A percentile compares a stretch with the other conserved stretches of the same genome.
Evolutionary conservation across 1,140 invertebrate genomes (phyloP).

Genomic region (Frieseomelitta varia): DNA sequence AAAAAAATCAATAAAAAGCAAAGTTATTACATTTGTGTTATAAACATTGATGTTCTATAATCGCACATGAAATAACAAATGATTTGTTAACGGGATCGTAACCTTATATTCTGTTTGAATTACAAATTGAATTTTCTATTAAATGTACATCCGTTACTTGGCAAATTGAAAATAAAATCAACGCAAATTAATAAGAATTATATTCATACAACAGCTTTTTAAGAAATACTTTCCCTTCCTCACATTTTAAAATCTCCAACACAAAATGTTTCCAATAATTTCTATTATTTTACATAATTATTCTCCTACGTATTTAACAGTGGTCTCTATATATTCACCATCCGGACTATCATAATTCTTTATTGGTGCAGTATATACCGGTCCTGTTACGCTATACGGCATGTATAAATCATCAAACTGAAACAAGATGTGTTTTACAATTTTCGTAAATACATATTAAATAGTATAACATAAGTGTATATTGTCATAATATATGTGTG

Average conservation of each 20-base stretch:
- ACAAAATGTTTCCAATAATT: background rate
- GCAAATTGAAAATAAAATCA: background rate
- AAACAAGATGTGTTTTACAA: slow-evolving; percentile 62
- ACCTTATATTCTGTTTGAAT: background rate
- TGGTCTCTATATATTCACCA: slow-evolving; percentile 92
- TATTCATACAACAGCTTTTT: background rate
- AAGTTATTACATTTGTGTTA: background rate
- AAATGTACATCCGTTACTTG: background rate
- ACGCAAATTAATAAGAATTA: background rate
- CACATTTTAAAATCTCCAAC: background rate
- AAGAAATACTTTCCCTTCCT: background rate
- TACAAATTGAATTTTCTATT: background rate
- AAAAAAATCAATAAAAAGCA: background rate
- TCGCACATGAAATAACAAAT: background rate
- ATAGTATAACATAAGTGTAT: background rate
- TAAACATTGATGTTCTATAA: background rate
- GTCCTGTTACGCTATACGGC: slow-evolving; percentile 86
- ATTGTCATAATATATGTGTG: too few relatives aligned
- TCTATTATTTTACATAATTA: slow-evolving; percentile 15
- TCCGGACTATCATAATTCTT: slow-evolving; percentile 89
- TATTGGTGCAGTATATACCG: slow-evolving; percentile 90
- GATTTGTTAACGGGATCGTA: background rate
- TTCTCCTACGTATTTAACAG: slow-evolving; percentile 85
- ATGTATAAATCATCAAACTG: slow-evolving; percentile 88
- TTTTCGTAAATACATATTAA: background rate